phyloP scores from a whole-genome alignment of 2,888 invertebrate genomes.

The Abscondita cerata region DNA sequence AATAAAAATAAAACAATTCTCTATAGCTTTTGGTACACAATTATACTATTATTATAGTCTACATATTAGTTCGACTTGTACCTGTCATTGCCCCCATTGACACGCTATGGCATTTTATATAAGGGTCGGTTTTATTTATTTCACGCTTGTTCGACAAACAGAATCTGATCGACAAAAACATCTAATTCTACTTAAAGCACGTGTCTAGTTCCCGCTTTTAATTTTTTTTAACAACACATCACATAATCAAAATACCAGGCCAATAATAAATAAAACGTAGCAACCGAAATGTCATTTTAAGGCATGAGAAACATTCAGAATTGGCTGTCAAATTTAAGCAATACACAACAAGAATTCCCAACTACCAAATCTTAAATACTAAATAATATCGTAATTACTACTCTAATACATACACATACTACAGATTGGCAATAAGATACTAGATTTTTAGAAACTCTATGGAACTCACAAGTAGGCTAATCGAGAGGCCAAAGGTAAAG shows the following conservation, averaged over 20 bases:
- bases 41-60: conserved; percentile 48
- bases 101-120: conserved; percentile 33
- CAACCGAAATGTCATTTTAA: conserved; percentile 20
- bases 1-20: conserved; percentile 51
- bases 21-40: conserved; percentile 51
- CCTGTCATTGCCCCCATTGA: conserved; percentile 38
- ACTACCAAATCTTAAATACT: conserved; percentile 58
- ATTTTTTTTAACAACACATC: background rate
- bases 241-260: conserved; percentile 23
- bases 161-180: conserved; percentile 5
- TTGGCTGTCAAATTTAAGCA: conserved; percentile 48
- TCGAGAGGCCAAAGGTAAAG: conserved; percentile 52
- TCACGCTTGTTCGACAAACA: conserved; percentile 16
- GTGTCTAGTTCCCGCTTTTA: conserved; percentile 11
- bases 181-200: conserved; percentile 20
- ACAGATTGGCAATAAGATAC: conserved; percentile 59
- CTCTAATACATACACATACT: conserved; percentile 52
- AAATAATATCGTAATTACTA: conserved; percentile 58
- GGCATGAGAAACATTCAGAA: conserved; percentile 47
- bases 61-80: conserved; percentile 43
- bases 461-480: conserved; percentile 55
- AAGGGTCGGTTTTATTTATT: conserved; percentile 24
- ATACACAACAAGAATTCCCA: conserved; percentile 57
- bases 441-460: conserved; percentile 56
- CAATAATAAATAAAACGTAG: conserved; percentile 19